Evolutionary conservation across 2,113 vertebrate genomes (phyloP).

Genomic region (Candoia aspera): DNA sequence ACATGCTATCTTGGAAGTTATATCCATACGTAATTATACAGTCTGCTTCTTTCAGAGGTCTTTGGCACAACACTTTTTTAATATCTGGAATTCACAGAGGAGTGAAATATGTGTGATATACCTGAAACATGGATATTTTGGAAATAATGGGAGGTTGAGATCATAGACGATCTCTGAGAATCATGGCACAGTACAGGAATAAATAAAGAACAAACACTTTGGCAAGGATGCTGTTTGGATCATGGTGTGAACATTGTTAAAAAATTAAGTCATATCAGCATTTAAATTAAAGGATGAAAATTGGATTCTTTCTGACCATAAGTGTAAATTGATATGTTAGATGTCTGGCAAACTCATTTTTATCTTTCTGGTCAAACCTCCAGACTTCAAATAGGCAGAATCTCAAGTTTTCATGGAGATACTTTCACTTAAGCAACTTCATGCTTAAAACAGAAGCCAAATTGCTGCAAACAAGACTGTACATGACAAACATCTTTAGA

Average conservation of each 20-base stretch:
- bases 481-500: neutral
- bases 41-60: constrained; percentile 39
- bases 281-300: neutral
- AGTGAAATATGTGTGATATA: constrained; percentile 10
- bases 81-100: constrained; percentile 21
- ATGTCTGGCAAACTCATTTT: neutral
- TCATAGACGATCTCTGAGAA: constrained; percentile 1
- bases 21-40: neutral
- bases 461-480: too few relatives aligned
- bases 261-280: neutral
- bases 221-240: neutral
- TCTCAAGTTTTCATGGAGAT: neutral
- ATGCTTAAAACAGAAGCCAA: neutral
- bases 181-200: constrained; percentile 3
- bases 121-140: neutral
- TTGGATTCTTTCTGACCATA: neutral
- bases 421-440: neutral
- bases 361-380: neutral
- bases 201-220: neutral
- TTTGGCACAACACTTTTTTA: constrained; percentile 15
- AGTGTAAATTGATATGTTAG: neutral
- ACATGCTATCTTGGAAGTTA: constrained; percentile 37
- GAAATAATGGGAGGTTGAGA: neutral
- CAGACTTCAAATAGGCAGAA: neutral
- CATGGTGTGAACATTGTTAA: neutral